Base-by-base conservation (phyloP, 2,888 invertebrate species). In the Stenolophus ochropezus region DNA sequence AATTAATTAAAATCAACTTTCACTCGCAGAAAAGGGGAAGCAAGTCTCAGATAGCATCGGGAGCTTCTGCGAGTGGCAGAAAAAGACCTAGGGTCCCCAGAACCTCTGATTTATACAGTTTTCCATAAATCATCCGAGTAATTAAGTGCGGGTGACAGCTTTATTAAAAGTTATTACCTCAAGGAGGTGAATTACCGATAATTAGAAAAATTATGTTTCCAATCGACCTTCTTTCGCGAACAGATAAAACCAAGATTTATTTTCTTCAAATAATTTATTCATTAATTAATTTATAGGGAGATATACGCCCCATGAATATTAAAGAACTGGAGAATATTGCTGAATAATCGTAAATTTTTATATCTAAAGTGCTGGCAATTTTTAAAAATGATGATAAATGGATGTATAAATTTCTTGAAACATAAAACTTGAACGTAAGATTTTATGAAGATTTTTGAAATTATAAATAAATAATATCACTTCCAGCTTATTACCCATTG, bases 161-260 rank as follows among this genome's bases (percentile, higher is more conserved):
- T 42, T 42, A 69, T 69, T 69, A 69, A 69, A 27, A 69, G 42
- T 69, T 69, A 69, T 69, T 69, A 69, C 20, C 69, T 42, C 33
- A 42, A 69, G 42, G 47, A 69, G 16, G 27, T 69, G 42, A 69
- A 69, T 42, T 69, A 69, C 25, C 61, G 61, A 61, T 61, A 61
- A 61, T 61, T 61, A 61, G 61, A 61, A 61, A 61, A 61, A 61
- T 25, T 4, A 61, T 61, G 61, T 61, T 0, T 18, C 56, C 11
- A 4, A 8, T 18, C 25, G 61, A 61, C 25, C 23, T 61, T 42
- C 33, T 42, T 61, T 25, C 61, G n/a, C n/a, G 61, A 23, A 8
- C 25, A 23, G 20, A 23, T 61, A 61, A 61, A 25, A 25, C 25
- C 21, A 2, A 25, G 61, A 61, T 61, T 61, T 61, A 61, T 61